Conservation (phyloP, 2,113 vertebrate species). For the Setophaga kirtlandii region DNA sequence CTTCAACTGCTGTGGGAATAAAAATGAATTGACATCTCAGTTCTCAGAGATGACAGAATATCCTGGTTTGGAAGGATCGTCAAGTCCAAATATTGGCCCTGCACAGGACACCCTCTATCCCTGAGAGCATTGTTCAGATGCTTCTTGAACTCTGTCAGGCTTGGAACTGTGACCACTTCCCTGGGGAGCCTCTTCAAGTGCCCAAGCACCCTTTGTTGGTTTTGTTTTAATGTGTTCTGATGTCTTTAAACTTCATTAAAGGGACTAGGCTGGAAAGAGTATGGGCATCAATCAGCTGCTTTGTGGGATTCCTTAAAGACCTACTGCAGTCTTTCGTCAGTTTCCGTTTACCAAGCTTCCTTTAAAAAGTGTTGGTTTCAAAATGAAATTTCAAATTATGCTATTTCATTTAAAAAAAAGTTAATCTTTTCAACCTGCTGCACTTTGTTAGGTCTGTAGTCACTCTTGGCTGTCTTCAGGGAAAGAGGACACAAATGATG, state of each 20-base stretch:
- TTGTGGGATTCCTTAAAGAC: not conserved
- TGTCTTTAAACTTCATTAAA: not conserved
- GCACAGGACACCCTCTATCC: not conserved
- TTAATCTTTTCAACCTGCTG: not conserved
- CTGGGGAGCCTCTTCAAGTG: not conserved
- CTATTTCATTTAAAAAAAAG: not conserved
- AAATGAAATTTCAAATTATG: not conserved
- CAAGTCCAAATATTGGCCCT: not conserved
- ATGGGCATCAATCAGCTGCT: not conserved
- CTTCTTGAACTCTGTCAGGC: not conserved
- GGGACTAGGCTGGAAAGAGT: not conserved
- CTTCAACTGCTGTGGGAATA: not conserved
- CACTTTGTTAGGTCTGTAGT: not conserved
- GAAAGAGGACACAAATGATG: not conserved
- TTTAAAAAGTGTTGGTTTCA: not conserved
- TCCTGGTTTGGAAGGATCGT: not conserved
- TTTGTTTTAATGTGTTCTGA: not conserved
- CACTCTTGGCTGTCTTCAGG: not conserved
- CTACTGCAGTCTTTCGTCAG: not conserved
- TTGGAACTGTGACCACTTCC: not conserved
- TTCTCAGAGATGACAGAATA: not conserved
- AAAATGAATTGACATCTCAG: not conserved
- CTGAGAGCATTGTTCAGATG: not conserved
- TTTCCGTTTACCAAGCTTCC: not conserved
- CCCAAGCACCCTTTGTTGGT: not conserved